Base-by-base conservation (phyloP, 2,888 invertebrate genomes). In the Meteorus cinctellus region DNA sequence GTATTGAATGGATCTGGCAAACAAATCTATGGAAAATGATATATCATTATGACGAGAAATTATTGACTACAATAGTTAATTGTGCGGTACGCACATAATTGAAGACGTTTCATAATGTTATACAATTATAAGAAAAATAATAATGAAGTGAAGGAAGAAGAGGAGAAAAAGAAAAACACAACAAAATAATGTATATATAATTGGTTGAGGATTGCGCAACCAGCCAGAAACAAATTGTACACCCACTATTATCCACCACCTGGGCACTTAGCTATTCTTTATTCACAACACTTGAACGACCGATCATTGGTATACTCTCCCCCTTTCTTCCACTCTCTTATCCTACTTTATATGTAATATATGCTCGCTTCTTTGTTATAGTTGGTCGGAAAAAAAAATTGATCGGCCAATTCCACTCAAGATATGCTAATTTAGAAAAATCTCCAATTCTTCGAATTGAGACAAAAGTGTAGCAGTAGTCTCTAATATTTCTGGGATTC, bases 191-290 rank as follows among this genome's bases (percentile, higher is more conserved):
- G 66, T 24, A 55, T 75, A 76, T 77, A 78, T 60, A 41, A 68
- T 70, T 74, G 68, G 68, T 79, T 79, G 76, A 72, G 73, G 75
- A 72, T 75, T 55, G 24, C 19, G n/a, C 71, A 78, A 60, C 76
- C 74, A 77, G 76, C 70, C 69, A 79, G 76, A 78, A 81, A 80
- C 77, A 78, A 81, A 80, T 77, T 82, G 70, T 77, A 81, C 77
- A 72, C 59, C 72, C 77, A 78, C 77, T 79, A 78, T 78, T 70
- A 78, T 81, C 79, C 79, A 79, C 79, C 79, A 82, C 80, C 76
- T 73, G 74, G 73, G 74, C 80, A 77, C 75, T 80, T 72, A 70
- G 68, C 79, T 81, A 79, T 62, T 72, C 72, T 74, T 59, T 79
- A 78, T 75, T 78, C 76, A 78, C 76, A 76, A 78, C 72, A 78